Conservation (phyloP, 2,113 vertebrate species). For the Suricata suricatta region DNA sequence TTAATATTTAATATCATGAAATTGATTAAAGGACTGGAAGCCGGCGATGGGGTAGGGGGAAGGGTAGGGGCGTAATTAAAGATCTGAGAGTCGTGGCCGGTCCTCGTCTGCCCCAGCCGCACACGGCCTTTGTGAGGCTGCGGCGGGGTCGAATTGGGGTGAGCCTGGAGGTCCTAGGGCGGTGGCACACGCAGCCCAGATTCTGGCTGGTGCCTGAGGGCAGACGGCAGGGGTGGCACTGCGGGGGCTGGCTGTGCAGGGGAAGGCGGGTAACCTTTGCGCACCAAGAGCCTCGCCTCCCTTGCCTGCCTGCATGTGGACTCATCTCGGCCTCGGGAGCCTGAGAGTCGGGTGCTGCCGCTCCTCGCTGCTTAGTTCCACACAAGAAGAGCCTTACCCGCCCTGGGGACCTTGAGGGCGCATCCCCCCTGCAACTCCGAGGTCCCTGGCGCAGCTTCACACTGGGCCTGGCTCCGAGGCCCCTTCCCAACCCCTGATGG, state of each 20-base stretch:
- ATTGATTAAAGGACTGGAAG: constrained; percentile 87
- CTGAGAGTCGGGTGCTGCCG: constrained; percentile 11
- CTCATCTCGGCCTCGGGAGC: constrained; percentile 58
- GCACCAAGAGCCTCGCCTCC: constrained; percentile 8
- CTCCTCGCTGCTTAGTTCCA: constrained; percentile 32
- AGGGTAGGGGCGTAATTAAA: constrained; percentile 79
- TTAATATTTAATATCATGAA: constrained; percentile 89
- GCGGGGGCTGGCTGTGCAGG: not conserved
- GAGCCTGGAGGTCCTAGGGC: constrained; percentile 39
- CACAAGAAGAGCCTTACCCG: not conserved
- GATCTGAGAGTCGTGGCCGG: constrained; percentile 73
- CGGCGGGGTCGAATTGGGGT: not conserved
- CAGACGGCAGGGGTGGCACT: not conserved
- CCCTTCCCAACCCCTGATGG: not conserved
- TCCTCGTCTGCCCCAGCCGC: constrained; percentile 42
- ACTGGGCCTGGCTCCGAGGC: not conserved
- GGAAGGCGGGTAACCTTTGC: constrained; percentile 46
- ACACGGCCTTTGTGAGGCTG: constrained; percentile 64
- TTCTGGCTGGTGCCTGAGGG: constrained; percentile 35
- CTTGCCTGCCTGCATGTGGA: not conserved
- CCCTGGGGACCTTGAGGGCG: not conserved
- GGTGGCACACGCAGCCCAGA: not conserved
- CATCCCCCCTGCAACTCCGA: not conserved
- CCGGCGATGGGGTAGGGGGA: constrained; percentile 72
- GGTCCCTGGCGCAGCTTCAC: not conserved